Conservation (phyloP, 2,113 vertebrate species). For the Bostrychus sinensis region DNA sequence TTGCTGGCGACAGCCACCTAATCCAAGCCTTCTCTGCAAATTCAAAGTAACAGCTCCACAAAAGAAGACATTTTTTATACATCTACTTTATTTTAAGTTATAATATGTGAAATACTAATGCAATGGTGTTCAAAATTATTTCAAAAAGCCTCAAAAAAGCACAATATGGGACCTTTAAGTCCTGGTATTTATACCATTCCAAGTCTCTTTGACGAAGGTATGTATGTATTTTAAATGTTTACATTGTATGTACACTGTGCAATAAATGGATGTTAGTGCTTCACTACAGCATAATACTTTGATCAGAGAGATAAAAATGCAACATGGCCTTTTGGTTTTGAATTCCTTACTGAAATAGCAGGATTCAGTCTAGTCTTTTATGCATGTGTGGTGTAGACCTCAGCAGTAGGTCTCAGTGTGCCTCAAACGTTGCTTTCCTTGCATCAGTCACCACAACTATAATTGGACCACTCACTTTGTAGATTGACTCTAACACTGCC, state of each 20-base stretch:
- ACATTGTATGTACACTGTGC: neutral
- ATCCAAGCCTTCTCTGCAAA: too few species aligned
- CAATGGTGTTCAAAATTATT: too few species aligned
- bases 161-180: too few species aligned
- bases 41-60: too few species aligned
- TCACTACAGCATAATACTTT: neutral
- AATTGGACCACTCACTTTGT: slow-evolving; percentile 21
- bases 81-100: too few species aligned
- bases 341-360: neutral
- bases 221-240: too few species aligned
- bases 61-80: too few species aligned
- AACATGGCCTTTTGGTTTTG: neutral
- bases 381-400: neutral
- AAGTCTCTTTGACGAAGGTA: too few species aligned
- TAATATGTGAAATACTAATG: too few species aligned
- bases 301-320: neutral
- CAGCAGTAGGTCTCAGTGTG: slow-evolving; percentile 4
- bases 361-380: neutral
- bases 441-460: slow-evolving; percentile 28
- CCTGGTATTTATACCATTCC: too few species aligned
- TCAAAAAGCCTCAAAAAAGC: too few species aligned
- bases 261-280: neutral
- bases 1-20: too few species aligned
- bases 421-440: slow-evolving; percentile 19
- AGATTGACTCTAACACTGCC: slow-evolving; percentile 11